Conservation (phyloP, 1,140 invertebrate genomes). For the Drosophila nigrodunni region DNA sequence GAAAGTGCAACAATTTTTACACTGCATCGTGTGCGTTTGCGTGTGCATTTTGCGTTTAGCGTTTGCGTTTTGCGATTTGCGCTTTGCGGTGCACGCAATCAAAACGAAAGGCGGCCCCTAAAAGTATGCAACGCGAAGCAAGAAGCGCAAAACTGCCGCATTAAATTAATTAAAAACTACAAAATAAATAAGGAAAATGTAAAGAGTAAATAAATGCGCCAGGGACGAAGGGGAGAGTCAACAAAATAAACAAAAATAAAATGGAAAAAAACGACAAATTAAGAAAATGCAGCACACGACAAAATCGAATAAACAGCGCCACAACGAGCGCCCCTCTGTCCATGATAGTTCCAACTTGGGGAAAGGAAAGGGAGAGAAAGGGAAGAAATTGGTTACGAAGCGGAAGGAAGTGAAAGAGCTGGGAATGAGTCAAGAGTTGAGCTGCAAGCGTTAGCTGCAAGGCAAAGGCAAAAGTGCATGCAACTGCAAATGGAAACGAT, state of each 20-base stretch:
- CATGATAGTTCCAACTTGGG: background rate
- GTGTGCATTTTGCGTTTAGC: conserved; percentile 27
- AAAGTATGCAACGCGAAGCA: conserved; percentile 52
- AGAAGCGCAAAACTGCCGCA: conserved; percentile 72
- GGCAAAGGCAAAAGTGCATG: conserved; percentile 51
- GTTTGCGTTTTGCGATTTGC: conserved; percentile 13
- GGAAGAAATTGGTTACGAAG: background rate
- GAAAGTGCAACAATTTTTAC: conserved; percentile 81
- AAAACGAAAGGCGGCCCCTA: conserved; percentile 29
- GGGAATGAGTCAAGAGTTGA: conserved; percentile 1
- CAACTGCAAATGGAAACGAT: conserved; percentile 72
- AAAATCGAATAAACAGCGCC: conserved; percentile 77
- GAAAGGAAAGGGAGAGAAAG: conserved; percentile 12
- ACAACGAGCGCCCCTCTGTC: conserved; percentile 20
- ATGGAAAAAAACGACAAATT: conserved; percentile 55
- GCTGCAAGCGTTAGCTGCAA: conserved; percentile 28
- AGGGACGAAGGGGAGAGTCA: conserved; percentile 13
- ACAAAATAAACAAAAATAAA: conserved; percentile 28
- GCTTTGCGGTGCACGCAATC: conserved; percentile 53
- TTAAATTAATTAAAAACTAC: conserved; percentile 84
- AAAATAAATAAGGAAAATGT: conserved; percentile 64
- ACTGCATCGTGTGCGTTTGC: conserved; percentile 56
- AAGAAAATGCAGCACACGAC: conserved; percentile 78
- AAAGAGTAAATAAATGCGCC: conserved; percentile 65
- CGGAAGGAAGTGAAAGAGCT: background rate